Percentiles rank a stretch among this genome's conserved stretches.
phyloP scores from a whole-genome alignment of 2,888 invertebrate species.

The Mesochorus sp. region DNA sequence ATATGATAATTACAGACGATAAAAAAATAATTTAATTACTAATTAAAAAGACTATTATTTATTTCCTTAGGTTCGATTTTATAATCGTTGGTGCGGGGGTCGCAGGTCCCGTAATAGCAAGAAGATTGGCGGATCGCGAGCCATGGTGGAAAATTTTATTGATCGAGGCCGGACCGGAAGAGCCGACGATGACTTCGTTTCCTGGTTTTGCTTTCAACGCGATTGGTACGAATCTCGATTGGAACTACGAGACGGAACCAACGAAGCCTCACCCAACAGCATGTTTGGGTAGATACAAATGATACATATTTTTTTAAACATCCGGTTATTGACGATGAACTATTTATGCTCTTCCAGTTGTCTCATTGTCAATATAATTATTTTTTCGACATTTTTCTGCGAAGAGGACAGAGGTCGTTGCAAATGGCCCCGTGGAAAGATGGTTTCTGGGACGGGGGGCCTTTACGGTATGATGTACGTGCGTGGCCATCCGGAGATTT shows the following conservation, averaged over 20 bases:
- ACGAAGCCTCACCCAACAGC: constrained; percentile 80
- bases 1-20: not conserved
- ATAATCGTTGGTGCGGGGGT: constrained; percentile 82
- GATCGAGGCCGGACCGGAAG: constrained; percentile 82
- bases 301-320: not conserved
- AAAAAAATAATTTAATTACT: not conserved
- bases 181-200: constrained; percentile 80
- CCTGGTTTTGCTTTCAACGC: constrained; percentile 80
- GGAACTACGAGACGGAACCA: constrained; percentile 83
- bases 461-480: constrained; percentile 87
- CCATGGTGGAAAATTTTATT: constrained; percentile 81
- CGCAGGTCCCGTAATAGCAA: constrained; percentile 83
- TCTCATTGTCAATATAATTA: too few relatives aligned
- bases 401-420: constrained; percentile 78
- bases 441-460: constrained; percentile 85
- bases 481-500: constrained; percentile 84
- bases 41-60: not conserved
- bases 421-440: constrained; percentile 83
- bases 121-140: constrained; percentile 82
- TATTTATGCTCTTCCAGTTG: too few relatives aligned
- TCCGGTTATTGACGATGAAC: too few relatives aligned
- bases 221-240: constrained; percentile 81
- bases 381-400: too few relatives aligned
- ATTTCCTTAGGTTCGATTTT: constrained; percentile 79
- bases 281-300: constrained; percentile 77